These are phyloP conservation scores for Batillaria attramentaria DNA, from an alignment of 1,140 invertebrate species.

Conservation along the genomic window DNA sequence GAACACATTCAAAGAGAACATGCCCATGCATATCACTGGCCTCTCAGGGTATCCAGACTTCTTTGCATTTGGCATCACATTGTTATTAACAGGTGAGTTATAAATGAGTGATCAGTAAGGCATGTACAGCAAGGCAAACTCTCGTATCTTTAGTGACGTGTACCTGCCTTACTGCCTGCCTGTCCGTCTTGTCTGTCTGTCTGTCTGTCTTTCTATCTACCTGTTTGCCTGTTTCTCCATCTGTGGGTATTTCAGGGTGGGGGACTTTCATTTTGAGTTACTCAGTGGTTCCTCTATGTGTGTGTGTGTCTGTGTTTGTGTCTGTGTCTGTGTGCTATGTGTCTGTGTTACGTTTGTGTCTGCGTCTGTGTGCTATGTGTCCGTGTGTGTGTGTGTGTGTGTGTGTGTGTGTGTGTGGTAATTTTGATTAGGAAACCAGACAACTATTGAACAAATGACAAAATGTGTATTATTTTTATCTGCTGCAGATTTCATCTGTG, in stretches of 20 bases:
- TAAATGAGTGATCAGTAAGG: neutral
- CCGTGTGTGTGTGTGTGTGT: too few species aligned
- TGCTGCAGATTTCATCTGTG: too few species aligned
- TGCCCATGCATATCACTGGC: conserved; percentile 73
- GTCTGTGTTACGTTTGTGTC: too few species aligned
- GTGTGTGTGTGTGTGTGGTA: too few species aligned
- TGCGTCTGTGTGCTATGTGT: too few species aligned
- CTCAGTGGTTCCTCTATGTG: neutral
- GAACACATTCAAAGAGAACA: conserved; percentile 66
- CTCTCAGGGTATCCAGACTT: conserved; percentile 70
- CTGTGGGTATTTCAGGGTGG: neutral
- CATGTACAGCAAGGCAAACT: neutral
- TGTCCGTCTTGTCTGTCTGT: too few species aligned
- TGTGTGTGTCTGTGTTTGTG: neutral
- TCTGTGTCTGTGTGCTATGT: too few species aligned
- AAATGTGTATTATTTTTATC: too few species aligned
- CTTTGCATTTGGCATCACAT: conserved; percentile 68
- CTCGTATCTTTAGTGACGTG: neutral
- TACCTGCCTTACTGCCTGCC: neutral
- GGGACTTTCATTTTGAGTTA: neutral
- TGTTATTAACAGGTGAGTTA: conserved; percentile 68
- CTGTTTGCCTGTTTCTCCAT: neutral
- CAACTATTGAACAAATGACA: too few species aligned
- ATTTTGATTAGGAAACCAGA: too few species aligned
- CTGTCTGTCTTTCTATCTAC: too few species aligned